phyloP scores from a whole-genome alignment of 2,888 invertebrate genomes.

The Rhagium mordax region DNA sequence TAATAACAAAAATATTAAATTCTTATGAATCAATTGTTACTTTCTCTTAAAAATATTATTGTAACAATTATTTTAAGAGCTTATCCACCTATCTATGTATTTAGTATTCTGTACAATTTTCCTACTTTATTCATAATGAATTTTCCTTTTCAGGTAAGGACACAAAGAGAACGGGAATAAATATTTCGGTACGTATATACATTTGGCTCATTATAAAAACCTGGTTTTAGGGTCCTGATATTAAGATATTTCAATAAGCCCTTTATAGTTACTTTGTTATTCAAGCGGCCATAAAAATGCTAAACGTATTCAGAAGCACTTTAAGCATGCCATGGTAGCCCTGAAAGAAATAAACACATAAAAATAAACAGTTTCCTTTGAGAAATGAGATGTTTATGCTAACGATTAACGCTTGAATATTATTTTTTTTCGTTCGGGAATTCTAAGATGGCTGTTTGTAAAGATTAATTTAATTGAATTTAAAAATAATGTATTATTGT shows the following conservation, averaged over 20 bases:
- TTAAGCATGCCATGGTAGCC: conserved; percentile 44
- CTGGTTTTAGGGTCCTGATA: conserved; percentile 18
- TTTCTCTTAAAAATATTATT: no score
- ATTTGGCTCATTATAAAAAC: conserved; percentile 2
- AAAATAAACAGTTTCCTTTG: conserved; percentile 47
- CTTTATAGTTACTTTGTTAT: conserved; percentile 42
- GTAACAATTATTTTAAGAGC: no score
- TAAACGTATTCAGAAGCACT: conserved; percentile 46
- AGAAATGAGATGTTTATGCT: conserved; percentile 50
- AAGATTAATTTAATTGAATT: conserved; percentile 27
- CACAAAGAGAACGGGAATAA: background rate
- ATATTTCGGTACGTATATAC: conserved; percentile 10
- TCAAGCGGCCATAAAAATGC: conserved; percentile 51
- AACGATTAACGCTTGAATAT: conserved; percentile 49
- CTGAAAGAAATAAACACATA: conserved; percentile 42
- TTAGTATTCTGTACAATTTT: no score
- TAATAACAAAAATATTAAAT: no score
- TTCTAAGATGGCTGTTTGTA: conserved; percentile 13
- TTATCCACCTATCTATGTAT: no score
- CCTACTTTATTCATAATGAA: background rate
- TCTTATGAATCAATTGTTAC: no score
- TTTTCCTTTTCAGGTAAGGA: conserved; percentile 14
- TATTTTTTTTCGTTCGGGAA: conserved; percentile 45
- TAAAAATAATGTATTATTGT: background rate
- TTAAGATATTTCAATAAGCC: conserved; percentile 49